Base-by-base conservation (phyloP, 37 sponge, comb jelly and placozoan species). In the Tethya wilhelma region DNA sequence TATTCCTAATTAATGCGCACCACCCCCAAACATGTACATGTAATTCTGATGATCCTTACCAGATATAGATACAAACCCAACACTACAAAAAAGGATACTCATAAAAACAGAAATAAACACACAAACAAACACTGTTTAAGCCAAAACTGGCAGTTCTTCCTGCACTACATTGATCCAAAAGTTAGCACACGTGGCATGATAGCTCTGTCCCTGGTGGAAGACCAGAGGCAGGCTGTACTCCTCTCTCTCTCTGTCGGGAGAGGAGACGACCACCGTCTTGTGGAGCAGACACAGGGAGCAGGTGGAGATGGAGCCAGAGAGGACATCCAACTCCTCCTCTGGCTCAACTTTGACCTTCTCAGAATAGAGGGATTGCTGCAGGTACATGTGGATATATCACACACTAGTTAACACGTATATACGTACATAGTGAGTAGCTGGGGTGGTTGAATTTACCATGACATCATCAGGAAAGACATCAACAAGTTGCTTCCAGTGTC, bases 141-240 rank as follows among this genome's bases (percentile, higher is more conserved):
- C 60, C 62, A 77, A 42, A 2, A 58, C 41, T 23, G 82, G 82
- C 17, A 83, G 56, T 45, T 65, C 66, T 44, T 83, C 84, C 32
- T 37, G 64, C 40, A 83, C 67, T 25, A 67, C 55, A 53, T 67
- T 64, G 4, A 3, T 38, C 75, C 84, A 84, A 30, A 84, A 84
- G 62, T 84, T 84, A 32, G 77, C 77, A 68, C 85, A 84, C 2
- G 56, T 74, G 36, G 78, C 3, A 38, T 84, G 85, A 58, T 57
- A 84, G 38, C 23, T 77, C 69, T 69, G 66, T 23, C 85, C 85
- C 11, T 57, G 8, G 62, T 77, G 78, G 34, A 76, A 75, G 44
- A 69, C 3, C 9, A 77, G 67, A 9, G 70, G 58, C 6, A 76
- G 69, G 46, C n/a, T 1, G 69, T 84, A 84, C 9, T 69, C 56